Percentiles rank a stretch among this genome's conserved stretches.
These are phyloP conservation scores for Tachina fera DNA, from an alignment of 2,888 invertebrate species.

Conservation along the genomic window DNA sequence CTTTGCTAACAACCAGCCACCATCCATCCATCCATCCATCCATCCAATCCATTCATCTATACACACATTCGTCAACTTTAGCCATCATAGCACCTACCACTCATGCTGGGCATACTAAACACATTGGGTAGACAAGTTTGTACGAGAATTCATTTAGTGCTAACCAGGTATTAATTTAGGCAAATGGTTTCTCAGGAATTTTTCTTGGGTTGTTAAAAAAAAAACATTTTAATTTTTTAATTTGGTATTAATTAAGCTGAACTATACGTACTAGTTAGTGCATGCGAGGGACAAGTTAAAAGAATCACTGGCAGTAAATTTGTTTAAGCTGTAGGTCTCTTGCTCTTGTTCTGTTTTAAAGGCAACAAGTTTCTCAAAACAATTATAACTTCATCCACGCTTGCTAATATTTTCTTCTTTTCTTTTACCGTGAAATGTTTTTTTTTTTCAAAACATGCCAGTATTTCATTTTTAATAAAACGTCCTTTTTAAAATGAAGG, in stretches of 20 bases:
- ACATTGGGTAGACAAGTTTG: slow-evolving; percentile 27
- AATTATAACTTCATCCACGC: slow-evolving; percentile 31
- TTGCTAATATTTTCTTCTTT: background rate
- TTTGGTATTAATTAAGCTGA: slow-evolving; percentile 67
- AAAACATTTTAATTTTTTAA: slow-evolving; percentile 70
- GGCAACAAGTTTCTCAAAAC: background rate
- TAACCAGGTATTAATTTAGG: slow-evolving; percentile 72
- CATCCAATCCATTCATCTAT: slow-evolving; percentile 23
- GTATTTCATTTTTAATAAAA: slow-evolving; percentile 54
- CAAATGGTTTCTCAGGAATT: slow-evolving; percentile 71
- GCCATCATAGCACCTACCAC: slow-evolving; percentile 30
- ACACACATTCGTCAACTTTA: slow-evolving; percentile 45
- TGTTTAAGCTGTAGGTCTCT: background rate
- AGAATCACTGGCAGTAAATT: background rate
- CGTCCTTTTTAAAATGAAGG: slow-evolving; percentile 50
- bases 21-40: slow-evolving; percentile 22
- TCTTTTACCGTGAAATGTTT: slow-evolving; percentile 30
- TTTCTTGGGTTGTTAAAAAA: slow-evolving; percentile 63
- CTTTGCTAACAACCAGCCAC: slow-evolving; percentile 36
- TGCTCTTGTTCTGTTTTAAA: background rate
- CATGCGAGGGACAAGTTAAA: slow-evolving; percentile 41
- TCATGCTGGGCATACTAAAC: background rate
- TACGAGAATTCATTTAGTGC: slow-evolving; percentile 63
- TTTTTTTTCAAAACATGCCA: slow-evolving; percentile 24
- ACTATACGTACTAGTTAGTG: background rate